phyloP scores from a whole-genome alignment of 2,888 invertebrate genomes.

The Physocephala rufipes region DNA sequence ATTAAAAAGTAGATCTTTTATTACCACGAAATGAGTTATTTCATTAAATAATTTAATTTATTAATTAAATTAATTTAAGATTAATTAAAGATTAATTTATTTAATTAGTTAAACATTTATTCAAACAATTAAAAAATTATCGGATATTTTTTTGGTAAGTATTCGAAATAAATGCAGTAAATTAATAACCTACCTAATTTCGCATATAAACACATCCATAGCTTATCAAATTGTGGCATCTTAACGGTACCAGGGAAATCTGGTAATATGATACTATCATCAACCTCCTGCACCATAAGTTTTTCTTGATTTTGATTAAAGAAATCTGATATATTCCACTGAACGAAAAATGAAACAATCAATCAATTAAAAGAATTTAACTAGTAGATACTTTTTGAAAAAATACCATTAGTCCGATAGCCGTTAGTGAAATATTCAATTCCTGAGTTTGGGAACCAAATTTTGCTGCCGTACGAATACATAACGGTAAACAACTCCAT shows the following conservation, averaged over 20 bases:
- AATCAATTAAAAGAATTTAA: not conserved
- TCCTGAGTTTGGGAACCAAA: conserved; percentile 97
- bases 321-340: conserved; percentile 99
- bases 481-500: conserved; percentile 87
- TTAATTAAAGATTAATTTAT: not conserved
- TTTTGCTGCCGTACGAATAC: conserved; percentile 91
- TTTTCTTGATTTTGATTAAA: conserved; percentile 94
- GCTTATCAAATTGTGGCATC: conserved; percentile 88
- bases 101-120: no score
- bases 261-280: conserved; percentile 80
- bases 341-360: conserved; percentile 56
- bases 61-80: not conserved
- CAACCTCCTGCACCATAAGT: conserved; percentile 76
- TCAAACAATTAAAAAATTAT: no score
- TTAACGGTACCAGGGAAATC: conserved; percentile 85
- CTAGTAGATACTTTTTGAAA: not conserved
- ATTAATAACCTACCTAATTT: conserved; percentile 69
- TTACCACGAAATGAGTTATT: no score
- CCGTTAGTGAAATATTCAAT: conserved; percentile 95
- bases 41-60: no score
- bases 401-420: conserved; percentile 92
- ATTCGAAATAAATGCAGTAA: not conserved
- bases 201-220: conserved; percentile 96
- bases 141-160: no score
- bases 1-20: no score